A percentile compares a stretch with the other conserved stretches of the same genome.
Evolutionary conservation across 2,888 invertebrate genomes (phyloP).

Genomic region (Orthosia incerta): DNA sequence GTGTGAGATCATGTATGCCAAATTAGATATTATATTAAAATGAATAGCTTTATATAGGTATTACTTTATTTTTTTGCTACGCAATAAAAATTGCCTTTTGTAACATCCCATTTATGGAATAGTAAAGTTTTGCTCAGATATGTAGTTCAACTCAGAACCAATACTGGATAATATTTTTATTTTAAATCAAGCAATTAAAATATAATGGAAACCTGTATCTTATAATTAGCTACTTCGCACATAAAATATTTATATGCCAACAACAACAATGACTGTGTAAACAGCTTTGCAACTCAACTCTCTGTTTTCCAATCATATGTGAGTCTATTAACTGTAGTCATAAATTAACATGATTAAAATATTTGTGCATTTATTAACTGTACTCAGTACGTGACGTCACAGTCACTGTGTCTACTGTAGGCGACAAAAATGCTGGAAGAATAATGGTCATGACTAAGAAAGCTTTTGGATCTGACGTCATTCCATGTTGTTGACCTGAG

Average conservation of each 20-base stretch:
- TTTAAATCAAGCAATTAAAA: conserved; percentile 14
- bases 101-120: conserved; percentile 8
- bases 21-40: conserved; percentile 74
- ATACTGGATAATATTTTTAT: background rate
- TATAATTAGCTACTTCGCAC: conserved; percentile 18
- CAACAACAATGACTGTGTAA: conserved; percentile 44
- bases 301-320: conserved; percentile 25
- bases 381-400: conserved; percentile 24
- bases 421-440: conserved; percentile 47
- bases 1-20: conserved; percentile 77
- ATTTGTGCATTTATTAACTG: conserved; percentile 35
- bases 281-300: conserved; percentile 21
- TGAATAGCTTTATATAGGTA: conserved; percentile 59
- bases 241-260: conserved; percentile 1
- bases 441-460: conserved; percentile 69
- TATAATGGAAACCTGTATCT: conserved; percentile 11
- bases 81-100: conserved; percentile 32
- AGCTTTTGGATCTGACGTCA: conserved; percentile 74
- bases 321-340: conserved; percentile 9
- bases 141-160: background rate
- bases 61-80: conserved; percentile 58
- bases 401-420: conserved; percentile 30
- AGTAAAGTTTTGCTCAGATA: background rate
- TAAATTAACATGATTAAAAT: conserved; percentile 33
- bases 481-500: conserved; percentile 77